A percentile compares a stretch with the other conserved stretches of the same genome.
phyloP scores from a whole-genome alignment of 2,797 vertebrate genomes.

The Aphelocoma californica region DNA sequence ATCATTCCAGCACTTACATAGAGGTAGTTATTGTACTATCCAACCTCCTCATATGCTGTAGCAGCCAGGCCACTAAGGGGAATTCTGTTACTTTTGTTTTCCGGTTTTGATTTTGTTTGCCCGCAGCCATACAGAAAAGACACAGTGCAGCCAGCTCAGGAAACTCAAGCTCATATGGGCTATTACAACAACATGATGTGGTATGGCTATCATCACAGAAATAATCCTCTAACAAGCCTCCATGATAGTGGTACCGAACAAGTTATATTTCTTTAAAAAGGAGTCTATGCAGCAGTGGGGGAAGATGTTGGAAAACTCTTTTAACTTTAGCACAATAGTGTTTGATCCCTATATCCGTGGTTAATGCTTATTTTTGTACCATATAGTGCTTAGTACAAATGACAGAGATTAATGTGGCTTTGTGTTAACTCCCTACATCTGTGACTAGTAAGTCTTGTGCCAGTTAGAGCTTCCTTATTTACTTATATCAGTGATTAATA shows the following conservation, averaged over 20 bases:
- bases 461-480: not conserved
- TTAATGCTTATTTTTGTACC: not conserved
- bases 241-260: rapidly evolving
- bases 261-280: not conserved
- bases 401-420: not conserved
- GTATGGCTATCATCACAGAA: not conserved
- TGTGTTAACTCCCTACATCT: not conserved
- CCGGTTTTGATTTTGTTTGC: not conserved
- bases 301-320: not conserved
- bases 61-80: not conserved
- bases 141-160: not conserved
- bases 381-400: not conserved
- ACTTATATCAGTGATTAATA: not conserved
- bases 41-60: not conserved
- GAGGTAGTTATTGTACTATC: not conserved
- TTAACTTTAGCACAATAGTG: not conserved
- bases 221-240: not conserved
- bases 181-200: not conserved
- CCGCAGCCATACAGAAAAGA: not conserved
- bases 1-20: not conserved
- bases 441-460: not conserved
- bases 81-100: not conserved
- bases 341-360: not conserved
- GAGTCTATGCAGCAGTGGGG: not conserved
- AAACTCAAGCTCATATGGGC: not conserved